Evolutionary conservation across 2,797 vertebrate species (phyloP), one percentile per base, ranked within the genome.

Genomic region (Tenualosa thibaudeaui): DNA sequence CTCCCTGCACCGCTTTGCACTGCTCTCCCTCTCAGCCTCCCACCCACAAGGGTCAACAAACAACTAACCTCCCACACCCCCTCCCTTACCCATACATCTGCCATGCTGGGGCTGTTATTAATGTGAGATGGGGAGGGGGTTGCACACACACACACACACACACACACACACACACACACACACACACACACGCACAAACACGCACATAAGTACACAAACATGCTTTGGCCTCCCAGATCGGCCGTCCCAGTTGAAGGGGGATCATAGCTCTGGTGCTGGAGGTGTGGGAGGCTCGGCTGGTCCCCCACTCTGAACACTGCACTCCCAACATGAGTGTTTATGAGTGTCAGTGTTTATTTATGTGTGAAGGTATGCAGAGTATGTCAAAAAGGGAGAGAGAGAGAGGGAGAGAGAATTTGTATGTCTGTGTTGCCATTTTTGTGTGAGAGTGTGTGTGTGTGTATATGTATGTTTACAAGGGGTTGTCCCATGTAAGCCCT

Each of bases 41-140:
- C 91, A 94, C 91, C 91, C 92, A 92, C 90, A 88, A 91, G 92
- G 94, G 93, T 94, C 93, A 95, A 86, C 40, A 85, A 91, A 88
- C 88, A 93, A 90, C 54, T 56, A 56, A 22, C 54, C 54, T 51
- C 50, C 17, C 17, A 4, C 90, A 88, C 85, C 89, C 88, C 89
- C 89, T 85, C 81, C 83, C 83, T 37, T 81, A 90, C 90, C 87
- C 75, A 88, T 86, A 84, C 91, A 93, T 93, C 92, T 93, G 90
- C 88, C 89, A 88, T 86, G 82, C 87, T 86, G 84, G 82, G 82
- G 86, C 87, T 90, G 88, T 89, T 93, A 90, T 94, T 93, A 92
- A 93, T 92, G 89, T 91, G 89, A 60, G 71, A 90, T 82, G 88
- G 81, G 86, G 83, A 17, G 58, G 81, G 82, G 87, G 86, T 31